Evolutionary conservation across 2,888 invertebrate genomes (phyloP), one percentile per base, ranked within the genome.

Genomic region (Parapristionchus giblindavisi): DNA sequence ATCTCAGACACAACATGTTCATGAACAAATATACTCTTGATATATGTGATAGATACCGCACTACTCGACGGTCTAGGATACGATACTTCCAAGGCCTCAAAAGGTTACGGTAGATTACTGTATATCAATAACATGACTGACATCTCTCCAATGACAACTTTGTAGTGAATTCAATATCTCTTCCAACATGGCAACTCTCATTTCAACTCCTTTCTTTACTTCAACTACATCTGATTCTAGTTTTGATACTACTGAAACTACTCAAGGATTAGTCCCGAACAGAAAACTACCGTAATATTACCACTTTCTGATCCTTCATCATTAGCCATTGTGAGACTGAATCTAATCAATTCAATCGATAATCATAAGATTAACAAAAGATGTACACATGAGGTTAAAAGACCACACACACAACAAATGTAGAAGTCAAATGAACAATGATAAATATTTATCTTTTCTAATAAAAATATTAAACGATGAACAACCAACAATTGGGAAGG

Each of bases 121-220:
- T 21, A 34, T 34, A 36, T 34, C 34, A 36, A 68, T 32, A 3
- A 36, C 1, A 4, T 1, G 21, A 52, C 68, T 34, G 1, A 68
- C 68, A 36, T 68, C 68, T 68, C 68, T 68, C 68, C 68, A 68
- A 34, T 52, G 51, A 27, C 68, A 52, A 17, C 51, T 52, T 27
- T 68, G 51, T 11, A 68, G 48, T 21, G 68, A 68, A 34, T 51
- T 68, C 34, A 68, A 68, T 27, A 68, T 24, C 36, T 68, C 68
- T 36, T 68, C 68, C 24, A 68, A 36, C 51, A 68, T 32, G 1
- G 68, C 27, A 3, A 52, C 11, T 52, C 68, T 51, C 68, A 68
- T 68, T 3, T 68, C 68, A 51, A 68, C 51, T 68, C 68, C 68
- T 68, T 68, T 38, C 32, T 52, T 51, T 27, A 52, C 51, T 38